Evolutionary conservation across 2,113 vertebrate species (phyloP).

Genomic region (Odontophorus gujanensis): DNA sequence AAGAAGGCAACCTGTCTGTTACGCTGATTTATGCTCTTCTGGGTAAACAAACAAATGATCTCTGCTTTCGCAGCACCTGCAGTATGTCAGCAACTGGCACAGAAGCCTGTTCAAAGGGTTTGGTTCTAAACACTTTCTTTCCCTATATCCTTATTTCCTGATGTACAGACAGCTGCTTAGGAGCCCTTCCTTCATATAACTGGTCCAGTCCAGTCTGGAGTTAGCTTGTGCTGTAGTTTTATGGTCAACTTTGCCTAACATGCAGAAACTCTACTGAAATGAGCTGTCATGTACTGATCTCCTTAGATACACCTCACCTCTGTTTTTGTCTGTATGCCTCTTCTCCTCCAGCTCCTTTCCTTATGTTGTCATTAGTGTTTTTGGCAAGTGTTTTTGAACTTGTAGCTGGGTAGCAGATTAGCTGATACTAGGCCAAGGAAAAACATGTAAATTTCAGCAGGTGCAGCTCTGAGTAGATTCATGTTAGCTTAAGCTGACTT

Average conservation of each 20-base stretch:
- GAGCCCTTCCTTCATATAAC: not conserved
- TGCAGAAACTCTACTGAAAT: not conserved
- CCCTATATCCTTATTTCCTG: not conserved
- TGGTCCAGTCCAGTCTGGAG: not conserved
- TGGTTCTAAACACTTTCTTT: not conserved
- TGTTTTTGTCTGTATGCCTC: not conserved
- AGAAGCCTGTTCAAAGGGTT: not conserved
- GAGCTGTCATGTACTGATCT: not conserved
- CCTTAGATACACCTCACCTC: not conserved
- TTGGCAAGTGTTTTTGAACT: not conserved
- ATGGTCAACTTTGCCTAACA: not conserved
- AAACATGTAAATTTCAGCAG: not conserved
- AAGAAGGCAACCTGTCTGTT: constrained; percentile 30
- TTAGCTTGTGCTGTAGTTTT: not conserved
- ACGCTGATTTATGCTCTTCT: constrained; percentile 25
- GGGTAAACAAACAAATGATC: constrained; percentile 24
- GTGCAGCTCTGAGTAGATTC: not conserved
- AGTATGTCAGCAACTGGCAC: not conserved
- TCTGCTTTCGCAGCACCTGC: not conserved
- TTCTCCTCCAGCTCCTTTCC: not conserved
- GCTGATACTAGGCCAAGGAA: not conserved
- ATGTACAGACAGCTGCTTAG: not conserved
- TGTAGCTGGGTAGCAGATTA: not conserved
- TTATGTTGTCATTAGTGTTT: not conserved
- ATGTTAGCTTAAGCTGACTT: not conserved